Base-by-base conservation (phyloP, 92 coral and sea anemone genomes). In the Porites rus region DNA sequence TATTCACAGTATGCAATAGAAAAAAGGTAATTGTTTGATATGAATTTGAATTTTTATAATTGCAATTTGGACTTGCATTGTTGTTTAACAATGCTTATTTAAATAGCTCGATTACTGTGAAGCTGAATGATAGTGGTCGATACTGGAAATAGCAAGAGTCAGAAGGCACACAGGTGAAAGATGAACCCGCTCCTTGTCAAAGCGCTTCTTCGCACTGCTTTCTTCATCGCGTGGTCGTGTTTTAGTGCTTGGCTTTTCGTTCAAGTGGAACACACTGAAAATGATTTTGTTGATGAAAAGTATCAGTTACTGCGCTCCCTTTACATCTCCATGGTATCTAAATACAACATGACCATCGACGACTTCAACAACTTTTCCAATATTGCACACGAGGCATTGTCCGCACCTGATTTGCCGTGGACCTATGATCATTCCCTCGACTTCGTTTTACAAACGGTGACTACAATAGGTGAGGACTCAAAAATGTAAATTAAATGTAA, bases 281-380 rank as follows among this genome's bases (percentile, higher is more conserved):
- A 66, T 20, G 80, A 86, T n/a, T 19, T 63, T 8, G 31, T 51
- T 0, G 22, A 28, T 21, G 74, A 54, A 51, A 86, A 86, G 56
- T 52, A 25, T 21, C 10, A 46, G 28, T 8, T 69, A 19, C 25
- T 90, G 43, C 24, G 3, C 46, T 75, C 85, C 13, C 85, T 90
- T 46, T 80, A 80, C 56, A 16, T 31, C 25, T 86, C 64, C 51
- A 76, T 90, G 88, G 68, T 84, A 20, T 79, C 80, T 18, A 90
- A 90, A 76, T 90, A 20, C 72, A 90, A 90, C 91, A 90, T 90
- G 73, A 75, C 87, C 43, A 21, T 81, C 60, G 79, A 31, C 13
- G 93, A 90, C 11, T 90, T 90, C 20, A 70, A 51, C 38, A 66
- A 63, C 21, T 81, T 90, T 50, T 59, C 90, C 20, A 12, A 20